A percentile compares a stretch with the other conserved stretches of the same genome.
phyloP scores from a whole-genome alignment of 2,888 invertebrate genomes.

The Eupsilia transversa region DNA sequence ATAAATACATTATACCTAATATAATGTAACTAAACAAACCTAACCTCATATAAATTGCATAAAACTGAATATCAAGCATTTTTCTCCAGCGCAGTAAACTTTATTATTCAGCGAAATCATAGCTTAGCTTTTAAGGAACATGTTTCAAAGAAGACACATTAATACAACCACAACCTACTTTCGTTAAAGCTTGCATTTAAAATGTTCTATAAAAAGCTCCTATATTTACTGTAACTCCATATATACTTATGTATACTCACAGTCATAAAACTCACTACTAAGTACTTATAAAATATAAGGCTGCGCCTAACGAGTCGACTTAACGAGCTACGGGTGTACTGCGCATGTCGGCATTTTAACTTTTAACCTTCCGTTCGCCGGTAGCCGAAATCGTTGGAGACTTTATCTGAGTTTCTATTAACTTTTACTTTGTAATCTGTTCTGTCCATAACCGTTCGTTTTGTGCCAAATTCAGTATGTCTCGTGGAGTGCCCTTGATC shows the following conservation, averaged over 20 bases:
- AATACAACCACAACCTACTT: conserved; percentile 7
- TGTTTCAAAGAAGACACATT: conserved; percentile 44
- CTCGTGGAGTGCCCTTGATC: conserved; percentile 45
- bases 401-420: conserved; percentile 40
- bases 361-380: conserved; percentile 41
- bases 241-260: neutral
- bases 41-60: neutral
- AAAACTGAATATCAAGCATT: conserved; percentile 8
- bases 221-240: conserved; percentile 37
- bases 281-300: conserved; percentile 58
- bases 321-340: conserved; percentile 57
- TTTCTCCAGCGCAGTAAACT: neutral
- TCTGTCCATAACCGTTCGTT: conserved; percentile 33
- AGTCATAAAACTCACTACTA: conserved; percentile 47
- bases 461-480: conserved; percentile 48
- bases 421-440: conserved; percentile 45
- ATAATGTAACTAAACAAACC: neutral
- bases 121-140: conserved; percentile 10
- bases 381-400: conserved; percentile 30
- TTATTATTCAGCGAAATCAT: conserved; percentile 1
- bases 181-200: conserved; percentile 47
- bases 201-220: conserved; percentile 47
- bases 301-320: conserved; percentile 49
- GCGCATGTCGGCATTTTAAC: conserved; percentile 58
- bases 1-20: neutral